A percentile compares a stretch with the other conserved stretches of the same genome.
phyloP scores from a whole-genome alignment of 1,140 invertebrate species.

The Neuroterus valhalla region DNA sequence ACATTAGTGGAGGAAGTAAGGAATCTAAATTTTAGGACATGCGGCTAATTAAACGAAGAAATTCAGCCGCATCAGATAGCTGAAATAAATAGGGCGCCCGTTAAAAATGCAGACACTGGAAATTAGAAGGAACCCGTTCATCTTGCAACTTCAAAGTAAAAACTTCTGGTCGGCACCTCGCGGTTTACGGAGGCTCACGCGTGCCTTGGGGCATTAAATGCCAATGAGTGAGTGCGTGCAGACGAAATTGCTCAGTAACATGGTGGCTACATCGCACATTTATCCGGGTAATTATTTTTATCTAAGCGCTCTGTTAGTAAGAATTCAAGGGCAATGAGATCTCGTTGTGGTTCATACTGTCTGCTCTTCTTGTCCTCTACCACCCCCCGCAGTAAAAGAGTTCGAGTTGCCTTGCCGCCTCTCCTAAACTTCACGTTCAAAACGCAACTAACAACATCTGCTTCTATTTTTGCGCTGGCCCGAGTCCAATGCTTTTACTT shows the following conservation, averaged over 20 bases:
- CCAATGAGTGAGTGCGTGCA: constrained; percentile 15
- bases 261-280: constrained; percentile 53
- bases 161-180: constrained; percentile 53
- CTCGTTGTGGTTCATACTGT: constrained; percentile 50
- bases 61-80: constrained; percentile 21
- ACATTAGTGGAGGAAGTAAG: background rate
- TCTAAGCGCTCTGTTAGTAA: constrained; percentile 66
- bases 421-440: constrained; percentile 41
- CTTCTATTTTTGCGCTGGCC: constrained; percentile 76
- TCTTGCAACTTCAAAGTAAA: constrained; percentile 67
- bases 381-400: constrained; percentile 11
- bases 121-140: constrained; percentile 64
- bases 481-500: constrained; percentile 73
- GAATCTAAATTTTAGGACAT: background rate
- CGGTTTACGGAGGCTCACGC: constrained; percentile 6
- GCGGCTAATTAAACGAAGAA: constrained; percentile 60
- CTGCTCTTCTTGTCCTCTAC: constrained; percentile 50
- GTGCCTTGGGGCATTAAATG: constrained; percentile 20
- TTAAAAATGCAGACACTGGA: constrained; percentile 62
- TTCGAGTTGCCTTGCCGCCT: constrained; percentile 6
- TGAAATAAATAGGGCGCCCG: background rate
- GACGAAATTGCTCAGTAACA: constrained; percentile 45
- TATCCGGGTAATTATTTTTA: constrained; percentile 73
- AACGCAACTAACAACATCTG: constrained; percentile 69
- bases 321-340: constrained; percentile 74